Evolutionary conservation across 2,797 vertebrate genomes (phyloP), one percentile per base, ranked within the genome.

Genomic region (Myiotriccus ornatus): DNA sequence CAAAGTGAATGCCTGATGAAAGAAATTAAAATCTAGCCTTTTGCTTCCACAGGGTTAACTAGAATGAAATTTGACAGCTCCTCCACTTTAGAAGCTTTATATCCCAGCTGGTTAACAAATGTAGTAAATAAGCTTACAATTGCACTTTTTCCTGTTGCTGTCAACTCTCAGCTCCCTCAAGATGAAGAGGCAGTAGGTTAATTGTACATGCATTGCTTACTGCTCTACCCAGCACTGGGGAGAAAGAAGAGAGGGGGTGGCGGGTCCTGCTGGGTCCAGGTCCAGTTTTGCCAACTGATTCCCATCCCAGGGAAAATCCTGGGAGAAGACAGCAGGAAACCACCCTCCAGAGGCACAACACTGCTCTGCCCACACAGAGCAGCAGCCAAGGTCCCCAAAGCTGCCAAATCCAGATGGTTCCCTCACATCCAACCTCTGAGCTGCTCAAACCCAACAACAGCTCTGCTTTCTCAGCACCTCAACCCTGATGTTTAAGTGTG

Each of bases 61-160:
- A 71, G 75, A 96, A 94, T 47, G 43, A 74, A 90, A 80, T 84
- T 67, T 86, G 90, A 93, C 84, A 93, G 57, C 60, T 87, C 49
- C 70, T 93, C 88, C 70, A 69, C 65, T 96, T 89, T 56, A 70
- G 70, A 88, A 64, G 30, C 7, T 92, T 95, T 80, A 76, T 63
- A 92, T 92, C 87, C 93, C 95, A 92, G 87, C 84, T 89, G 89
- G 83, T 86, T 96, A 89, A 95, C 86, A 96, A 96, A 87, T 52
- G 50, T 84, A 88, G 78, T 95, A 96, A 97, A 96, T 95, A 96
- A 93, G 86, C 73, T 94, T 88, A 93, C 87, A 96, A 67, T 83
- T 94, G 78, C 78, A 94, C 73, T 83, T 93, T 81, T 93, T 83
- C 93, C 89, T 95, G 78, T 79, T 92, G 67, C 78, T 95, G 73